Base-by-base conservation (phyloP, 2,888 invertebrate species). In the Ametastegia equiseti region DNA sequence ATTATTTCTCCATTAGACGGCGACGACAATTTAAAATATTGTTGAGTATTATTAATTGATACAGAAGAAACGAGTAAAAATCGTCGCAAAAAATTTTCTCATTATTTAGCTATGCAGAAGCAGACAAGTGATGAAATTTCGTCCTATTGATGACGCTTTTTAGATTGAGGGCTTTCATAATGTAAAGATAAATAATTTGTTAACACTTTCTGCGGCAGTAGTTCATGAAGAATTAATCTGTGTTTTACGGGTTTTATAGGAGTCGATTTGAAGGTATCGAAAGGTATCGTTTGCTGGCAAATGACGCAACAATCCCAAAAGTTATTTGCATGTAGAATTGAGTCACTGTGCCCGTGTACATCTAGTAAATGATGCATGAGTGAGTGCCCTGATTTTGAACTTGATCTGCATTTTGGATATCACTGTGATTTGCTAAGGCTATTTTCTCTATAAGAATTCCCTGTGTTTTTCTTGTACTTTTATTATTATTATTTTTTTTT, bases 341-440 rank as follows among this genome's bases (percentile, higher is more conserved):
- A 30, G 19, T 75, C 13, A 75, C 36, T 30, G 30, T 47, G 75
- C 57, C 30, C 2, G 19, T 54, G 9, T 33, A 5, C 23, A 36
- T 77, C 39, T 23, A 11, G 4, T 39, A 23, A 57, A 11, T 39
- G 23, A 15, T 33, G 54, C 39, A 23, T 42, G n/a, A 42, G 78
- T 60, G 23, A 36, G 19, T 39, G 42, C 63, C 42, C 42, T 78
- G 60, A 78, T 78, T 63, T 60, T 60, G 30, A 78, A 30, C 63
- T 63, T 42, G 84, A 88, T 88, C 84, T 88, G 88, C 88, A 89
- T 89, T 89, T 89, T 84, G 77, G 86, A 87, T 88, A 86, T 86
- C 85, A 84, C 88, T 90, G 88, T 88, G 88, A 89, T 89, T 88
- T 85, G 85, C 84, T 88, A 85, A 87, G 86, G 88, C 83, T 81